phyloP scores from a whole-genome alignment of 2,797 vertebrate species.

The Rhyacichthys aspro region DNA sequence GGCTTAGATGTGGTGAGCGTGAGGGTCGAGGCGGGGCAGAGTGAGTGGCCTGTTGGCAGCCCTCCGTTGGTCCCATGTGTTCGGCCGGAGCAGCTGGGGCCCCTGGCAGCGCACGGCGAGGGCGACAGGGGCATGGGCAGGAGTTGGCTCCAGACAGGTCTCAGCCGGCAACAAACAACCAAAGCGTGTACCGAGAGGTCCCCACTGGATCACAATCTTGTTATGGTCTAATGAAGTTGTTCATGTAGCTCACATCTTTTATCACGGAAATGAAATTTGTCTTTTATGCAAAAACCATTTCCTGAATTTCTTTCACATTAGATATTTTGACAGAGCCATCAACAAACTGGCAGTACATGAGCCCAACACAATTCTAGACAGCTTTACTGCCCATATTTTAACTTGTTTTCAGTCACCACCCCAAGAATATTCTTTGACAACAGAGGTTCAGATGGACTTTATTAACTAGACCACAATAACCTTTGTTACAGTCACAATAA shows the following conservation, averaged over 20 bases:
- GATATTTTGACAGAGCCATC: background rate
- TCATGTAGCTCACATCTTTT: slow-evolving; percentile 21
- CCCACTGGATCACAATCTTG: slow-evolving; percentile 33
- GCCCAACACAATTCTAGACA: background rate
- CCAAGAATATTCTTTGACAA: no score
- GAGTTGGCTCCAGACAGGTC: slow-evolving; percentile 47
- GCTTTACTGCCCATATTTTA: no score
- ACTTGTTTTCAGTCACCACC: no score
- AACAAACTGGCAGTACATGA: background rate
- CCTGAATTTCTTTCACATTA: background rate
- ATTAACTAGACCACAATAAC: no score
- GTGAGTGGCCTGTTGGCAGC: slow-evolving; percentile 50
- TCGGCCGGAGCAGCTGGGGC: slow-evolving; percentile 57
- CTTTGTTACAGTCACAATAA: no score
- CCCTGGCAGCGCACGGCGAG: slow-evolving; percentile 48
- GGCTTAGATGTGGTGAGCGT: slow-evolving; percentile 7
- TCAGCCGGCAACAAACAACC: slow-evolving; percentile 57
- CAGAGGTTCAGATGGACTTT: no score
- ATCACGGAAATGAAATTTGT: background rate
- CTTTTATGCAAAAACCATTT: background rate
- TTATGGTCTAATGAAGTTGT: slow-evolving; percentile 45
- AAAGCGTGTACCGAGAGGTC: slow-evolving; percentile 38
- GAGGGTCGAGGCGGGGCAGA: slow-evolving; percentile 38
- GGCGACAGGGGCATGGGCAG: slow-evolving; percentile 45
- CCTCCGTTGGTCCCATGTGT: slow-evolving; percentile 53